Percentiles rank a stretch among this genome's conserved stretches.
Conservation (phyloP, 1,140 invertebrate genomes). For the Papilio aristodemus region DNA sequence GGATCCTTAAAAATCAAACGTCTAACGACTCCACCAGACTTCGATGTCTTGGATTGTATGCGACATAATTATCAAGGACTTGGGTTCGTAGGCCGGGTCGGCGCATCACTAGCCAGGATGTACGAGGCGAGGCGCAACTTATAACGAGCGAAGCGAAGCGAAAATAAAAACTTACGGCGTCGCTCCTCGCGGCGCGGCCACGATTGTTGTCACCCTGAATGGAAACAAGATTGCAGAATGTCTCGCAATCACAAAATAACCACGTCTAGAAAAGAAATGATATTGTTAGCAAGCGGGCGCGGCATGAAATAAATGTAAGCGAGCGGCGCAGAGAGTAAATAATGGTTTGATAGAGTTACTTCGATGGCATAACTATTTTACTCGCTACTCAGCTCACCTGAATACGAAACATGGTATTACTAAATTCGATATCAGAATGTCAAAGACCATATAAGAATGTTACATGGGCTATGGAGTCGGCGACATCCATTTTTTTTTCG, state of each 20-base stretch:
- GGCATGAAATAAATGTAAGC: background rate
- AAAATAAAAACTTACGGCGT: conserved; percentile 32
- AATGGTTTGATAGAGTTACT: background rate
- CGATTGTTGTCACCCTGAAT: conserved; percentile 31
- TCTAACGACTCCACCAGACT: too few species aligned
- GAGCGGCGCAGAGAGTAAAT: background rate
- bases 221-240: conserved; percentile 29
- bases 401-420: too few species aligned
- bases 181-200: background rate
- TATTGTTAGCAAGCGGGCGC: conserved; percentile 15
- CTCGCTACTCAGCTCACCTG: background rate
- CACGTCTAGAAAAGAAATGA: conserved; percentile 7
- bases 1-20: too few species aligned
- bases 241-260: conserved; percentile 31
- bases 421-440: too few species aligned
- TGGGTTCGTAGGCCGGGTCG: background rate
- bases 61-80: background rate
- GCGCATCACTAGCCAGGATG: conserved; percentile 21
- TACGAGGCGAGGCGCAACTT: conserved; percentile 37
- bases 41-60: background rate
- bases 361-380: background rate
- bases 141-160: conserved; percentile 43
- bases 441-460: too few species aligned
- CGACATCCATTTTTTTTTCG: too few species aligned
- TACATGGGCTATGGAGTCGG: too few species aligned